These are phyloP conservation scores for Gorsachius goisagi DNA, from an alignment of 2,113 vertebrate species.

Conservation along the genomic window DNA sequence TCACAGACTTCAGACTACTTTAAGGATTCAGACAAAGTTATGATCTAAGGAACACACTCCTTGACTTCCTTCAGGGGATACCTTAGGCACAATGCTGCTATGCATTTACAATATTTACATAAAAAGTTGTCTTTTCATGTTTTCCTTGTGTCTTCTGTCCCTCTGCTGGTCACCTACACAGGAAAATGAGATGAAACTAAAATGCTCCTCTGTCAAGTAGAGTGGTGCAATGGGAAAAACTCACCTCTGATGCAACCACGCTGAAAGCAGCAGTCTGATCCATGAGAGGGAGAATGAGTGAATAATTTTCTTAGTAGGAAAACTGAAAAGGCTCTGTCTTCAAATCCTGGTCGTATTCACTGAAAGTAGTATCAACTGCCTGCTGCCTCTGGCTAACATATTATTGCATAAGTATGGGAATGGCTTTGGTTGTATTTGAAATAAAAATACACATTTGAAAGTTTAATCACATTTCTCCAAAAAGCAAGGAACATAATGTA, in stretches of 20 bases:
- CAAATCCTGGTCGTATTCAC: neutral
- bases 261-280: neutral
- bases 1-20: neutral
- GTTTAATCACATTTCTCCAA: neutral
- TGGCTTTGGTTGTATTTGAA: neutral
- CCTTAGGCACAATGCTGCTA: neutral
- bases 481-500: neutral
- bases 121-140: neutral
- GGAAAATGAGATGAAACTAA: neutral
- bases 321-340: neutral
- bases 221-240: neutral
- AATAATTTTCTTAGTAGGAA: neutral
- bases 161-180: neutral
- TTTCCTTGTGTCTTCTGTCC: neutral
- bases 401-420: neutral
- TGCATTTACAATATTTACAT: neutral
- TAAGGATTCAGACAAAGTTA: neutral
- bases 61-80: neutral
- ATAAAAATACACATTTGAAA: neutral
- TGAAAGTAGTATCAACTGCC: neutral
- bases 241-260: neutral
- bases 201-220: neutral
- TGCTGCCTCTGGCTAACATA: neutral
- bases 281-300: neutral
- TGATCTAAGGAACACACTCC: neutral